Evolutionary conservation across 1,140 invertebrate genomes (phyloP), one percentile per base, ranked within the genome.

Genomic region (Glomeris maerens): DNA sequence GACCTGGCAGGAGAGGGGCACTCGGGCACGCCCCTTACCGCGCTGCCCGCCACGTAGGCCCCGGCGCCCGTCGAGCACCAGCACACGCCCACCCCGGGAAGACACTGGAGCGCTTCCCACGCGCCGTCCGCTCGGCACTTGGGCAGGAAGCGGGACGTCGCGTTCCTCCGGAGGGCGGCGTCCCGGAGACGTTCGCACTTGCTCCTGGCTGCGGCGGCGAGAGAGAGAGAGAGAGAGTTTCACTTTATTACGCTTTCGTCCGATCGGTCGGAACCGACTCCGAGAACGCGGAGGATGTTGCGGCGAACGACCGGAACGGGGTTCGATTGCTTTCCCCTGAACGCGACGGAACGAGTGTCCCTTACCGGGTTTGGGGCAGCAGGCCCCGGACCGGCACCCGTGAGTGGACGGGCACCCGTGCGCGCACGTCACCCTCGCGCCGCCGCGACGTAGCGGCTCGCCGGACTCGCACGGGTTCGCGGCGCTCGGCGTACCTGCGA

Each of bases 341-440:
- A n/a, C n/a, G n/a, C n/a, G n/a, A n/a, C n/a, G n/a, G n/a, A n/a
- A n/a, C n/a, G 23, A 21, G n/a, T 20, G 3, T 17, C 14, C 5
- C 71, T 72, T 63, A 79, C 78, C 70, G 42, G 84, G 83, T 62
- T 88, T 89, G 5, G 83, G 80, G 63, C 84, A 89, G 66, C 85
- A 88, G 1, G 87, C 78, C 83, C 44, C 87, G 70, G 56, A 84
- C n/a, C n/a, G 78, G 58, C 85, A 89, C 54, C 82, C 84, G 66
- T 88, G 84, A 1, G 82, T 82, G 2, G 80, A 83, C 2, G 85
- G 85, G 58, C 85, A 89, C 4, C 83, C 83, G 57, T 84, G 88
- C 20, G 72, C 73, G 2, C 83, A 69, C 22, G 59, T 36, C 3
- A 60, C 58, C 1, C 73, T 57, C 14, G 72, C 74, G 0, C 70